Evolutionary conservation across 2,113 vertebrate genomes (phyloP).

Genomic region (Mormyrus iriodes): DNA sequence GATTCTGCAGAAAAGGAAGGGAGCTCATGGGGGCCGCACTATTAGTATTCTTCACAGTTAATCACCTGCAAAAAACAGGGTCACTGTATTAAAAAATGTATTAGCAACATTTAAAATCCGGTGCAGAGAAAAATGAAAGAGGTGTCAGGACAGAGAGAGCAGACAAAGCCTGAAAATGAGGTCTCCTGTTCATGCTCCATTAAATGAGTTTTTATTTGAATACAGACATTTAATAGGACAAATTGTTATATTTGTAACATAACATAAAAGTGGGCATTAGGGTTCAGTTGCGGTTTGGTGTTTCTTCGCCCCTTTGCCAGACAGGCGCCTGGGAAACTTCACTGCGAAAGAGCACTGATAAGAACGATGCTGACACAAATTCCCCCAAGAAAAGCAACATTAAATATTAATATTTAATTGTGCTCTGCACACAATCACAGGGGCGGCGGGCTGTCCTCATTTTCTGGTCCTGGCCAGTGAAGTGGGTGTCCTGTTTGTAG

Average conservation of each 20-base stretch:
- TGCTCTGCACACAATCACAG: background rate
- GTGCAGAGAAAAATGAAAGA: background rate
- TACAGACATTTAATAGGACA: background rate
- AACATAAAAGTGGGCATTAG: background rate
- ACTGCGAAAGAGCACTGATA: background rate
- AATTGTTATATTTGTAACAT: background rate
- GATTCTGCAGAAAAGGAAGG: background rate
- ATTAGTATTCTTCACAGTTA: background rate
- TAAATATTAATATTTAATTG: conserved; percentile 12
- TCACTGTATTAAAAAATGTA: background rate
- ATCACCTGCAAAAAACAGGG: conserved; percentile 1
- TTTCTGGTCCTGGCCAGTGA: background rate
- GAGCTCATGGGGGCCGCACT: background rate
- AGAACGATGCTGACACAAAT: background rate
- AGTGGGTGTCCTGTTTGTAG: background rate
- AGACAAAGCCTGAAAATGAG: background rate
- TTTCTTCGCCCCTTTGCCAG: background rate
- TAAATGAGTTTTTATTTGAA: background rate
- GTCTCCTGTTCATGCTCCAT: background rate
- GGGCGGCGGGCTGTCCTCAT: background rate
- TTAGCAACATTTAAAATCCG: background rate
- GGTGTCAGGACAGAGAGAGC: background rate
- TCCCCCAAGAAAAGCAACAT: conserved; percentile 7
- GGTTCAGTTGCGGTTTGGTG: background rate
- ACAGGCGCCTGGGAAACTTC: background rate